Evolutionary conservation across 2,113 vertebrate genomes (phyloP).

Genomic region (Microcebus griseorufus): DNA sequence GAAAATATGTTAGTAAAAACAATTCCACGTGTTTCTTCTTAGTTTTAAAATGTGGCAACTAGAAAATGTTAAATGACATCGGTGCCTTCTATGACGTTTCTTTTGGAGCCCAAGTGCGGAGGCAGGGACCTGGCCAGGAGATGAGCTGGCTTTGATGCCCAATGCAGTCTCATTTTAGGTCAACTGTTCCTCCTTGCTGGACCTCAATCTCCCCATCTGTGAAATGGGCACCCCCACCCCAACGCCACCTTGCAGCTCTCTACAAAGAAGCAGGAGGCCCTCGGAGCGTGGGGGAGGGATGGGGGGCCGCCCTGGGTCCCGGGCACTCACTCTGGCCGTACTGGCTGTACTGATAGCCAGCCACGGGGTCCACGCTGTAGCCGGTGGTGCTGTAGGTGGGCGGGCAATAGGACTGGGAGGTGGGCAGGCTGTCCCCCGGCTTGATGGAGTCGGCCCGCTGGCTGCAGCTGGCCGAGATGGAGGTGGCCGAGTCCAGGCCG

Average conservation of each 20-base stretch:
- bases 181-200: no score
- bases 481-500: constrained; percentile 93
- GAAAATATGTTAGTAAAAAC: not conserved
- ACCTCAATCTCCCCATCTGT: not conserved
- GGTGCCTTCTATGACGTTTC: rapidly evolving
- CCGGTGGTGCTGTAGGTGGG: constrained; percentile 98
- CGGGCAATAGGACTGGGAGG: constrained; percentile 98
- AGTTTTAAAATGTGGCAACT: not conserved
- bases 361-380: constrained; percentile 99
- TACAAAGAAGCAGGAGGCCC: not conserved
- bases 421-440: constrained; percentile 96
- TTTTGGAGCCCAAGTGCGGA: rapidly evolving
- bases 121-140: not conserved
- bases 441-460: constrained; percentile 98
- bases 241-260: not conserved
- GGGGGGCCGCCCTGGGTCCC: rapidly evolving
- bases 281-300: rapidly evolving
- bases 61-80: not conserved
- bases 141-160: no score
- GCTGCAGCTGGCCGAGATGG: constrained; percentile 99
- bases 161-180: not conserved
- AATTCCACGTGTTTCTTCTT: not conserved
- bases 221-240: not conserved
- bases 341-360: constrained; percentile 98
- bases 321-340: constrained; percentile 96